Base-by-base conservation (phyloP, 2,113 vertebrate species). In the Nibea coibor region DNA sequence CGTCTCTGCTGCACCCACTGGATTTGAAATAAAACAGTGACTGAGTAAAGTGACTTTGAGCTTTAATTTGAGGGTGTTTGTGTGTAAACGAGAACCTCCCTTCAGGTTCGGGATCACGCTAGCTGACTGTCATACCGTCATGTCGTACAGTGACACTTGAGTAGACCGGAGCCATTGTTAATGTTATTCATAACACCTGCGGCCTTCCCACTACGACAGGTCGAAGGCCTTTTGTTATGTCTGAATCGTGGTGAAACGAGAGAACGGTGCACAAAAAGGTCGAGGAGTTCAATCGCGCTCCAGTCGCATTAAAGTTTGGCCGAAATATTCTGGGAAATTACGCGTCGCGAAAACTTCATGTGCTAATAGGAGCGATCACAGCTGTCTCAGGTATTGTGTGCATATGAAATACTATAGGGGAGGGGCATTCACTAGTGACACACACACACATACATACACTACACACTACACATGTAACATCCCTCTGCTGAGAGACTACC, bases 401-500 rank as follows among this genome's bases (percentile, higher is more conserved):
- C 10, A 42, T 59, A 15, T 78, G n/a, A 67, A 47, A 48, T 43
- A 68, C 57, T 61, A 24, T 73, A 26, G 48, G 67, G 61, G 22
- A 63, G 71, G 57, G 70, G 39, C 75, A 74, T 48, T 67, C 17
- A 72, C 51, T 26, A 68, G 42, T 67, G 45, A 54, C 10, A 20
- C 22, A 62, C 42, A 58, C 62, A 70, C 19, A 50, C 4, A 53
- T 58, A 31, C 24, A 75, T 64, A 54, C 61, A 83, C 39, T 39
- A 83, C 58, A 59, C 61, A 79, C 67, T 56, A 75, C 58, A 86
- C 59, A 42, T 51, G 9, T 61, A 75, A 67, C 59, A 43, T 75
- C 82, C 78, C 75, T 83, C 66, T 87, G 68, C 42, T 82, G 75
- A 89, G 90, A 86, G 72, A 86, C 87, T 75, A 78, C 84, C 84